Percentiles rank a stretch among this genome's conserved stretches.
Evolutionary conservation across 2,113 vertebrate genomes (phyloP).

Genomic region (Megaptera novaeangliae): DNA sequence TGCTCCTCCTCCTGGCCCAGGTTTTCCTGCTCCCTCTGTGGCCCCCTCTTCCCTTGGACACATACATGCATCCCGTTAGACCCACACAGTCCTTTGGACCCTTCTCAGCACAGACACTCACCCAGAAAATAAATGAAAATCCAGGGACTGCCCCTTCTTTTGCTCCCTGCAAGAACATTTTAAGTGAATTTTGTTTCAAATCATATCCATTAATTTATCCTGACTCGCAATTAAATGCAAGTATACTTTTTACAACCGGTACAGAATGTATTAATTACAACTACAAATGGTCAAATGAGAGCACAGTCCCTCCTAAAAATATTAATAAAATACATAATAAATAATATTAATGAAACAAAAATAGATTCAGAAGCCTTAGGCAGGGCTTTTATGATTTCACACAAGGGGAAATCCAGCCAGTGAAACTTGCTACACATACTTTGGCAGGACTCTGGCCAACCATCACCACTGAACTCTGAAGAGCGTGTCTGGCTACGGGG

Average conservation of each 20-base stretch:
- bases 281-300: constrained; percentile 84
- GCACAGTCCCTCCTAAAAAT: constrained; percentile 81
- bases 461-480: constrained; percentile 13
- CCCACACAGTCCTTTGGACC: not conserved
- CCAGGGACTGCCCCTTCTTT: constrained; percentile 43
- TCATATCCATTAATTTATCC: constrained; percentile 82
- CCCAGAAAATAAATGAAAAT: constrained; percentile 61
- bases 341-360: constrained; percentile 79
- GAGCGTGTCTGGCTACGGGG: not conserved
- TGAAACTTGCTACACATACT: constrained; percentile 48
- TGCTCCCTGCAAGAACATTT: constrained; percentile 69
- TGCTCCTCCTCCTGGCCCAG: constrained; percentile 35
- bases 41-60: not conserved
- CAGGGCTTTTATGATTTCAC: constrained; percentile 68
- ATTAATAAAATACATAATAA: constrained; percentile 83
- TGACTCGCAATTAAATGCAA: constrained; percentile 85
- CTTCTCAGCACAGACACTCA: constrained; percentile 4
- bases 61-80: not conserved
- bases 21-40: not conserved
- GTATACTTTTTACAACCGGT: constrained; percentile 83
- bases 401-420: constrained; percentile 46
- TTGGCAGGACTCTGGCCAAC: constrained; percentile 31
- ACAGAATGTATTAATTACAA: constrained; percentile 86
- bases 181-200: constrained; percentile 79
- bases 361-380: constrained; percentile 74